These are phyloP conservation scores for Falcunculus frontatus DNA, from an alignment of 2,113 vertebrate genomes.

Conservation along the genomic window DNA sequence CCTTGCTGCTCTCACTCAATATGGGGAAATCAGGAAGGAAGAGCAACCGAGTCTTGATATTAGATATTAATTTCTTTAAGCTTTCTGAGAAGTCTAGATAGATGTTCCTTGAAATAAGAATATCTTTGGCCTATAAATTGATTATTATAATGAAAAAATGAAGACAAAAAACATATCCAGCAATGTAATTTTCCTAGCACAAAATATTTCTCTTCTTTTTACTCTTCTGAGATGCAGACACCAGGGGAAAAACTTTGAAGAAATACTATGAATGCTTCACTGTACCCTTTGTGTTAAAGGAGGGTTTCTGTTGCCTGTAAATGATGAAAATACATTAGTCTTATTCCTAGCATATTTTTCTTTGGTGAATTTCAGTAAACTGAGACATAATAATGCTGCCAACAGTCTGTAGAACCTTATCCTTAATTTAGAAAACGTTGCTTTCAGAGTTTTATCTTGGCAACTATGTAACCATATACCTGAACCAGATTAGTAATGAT, in stretches of 20 bases:
- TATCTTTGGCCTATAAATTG: neutral
- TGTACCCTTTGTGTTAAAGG: neutral
- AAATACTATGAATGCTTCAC: neutral
- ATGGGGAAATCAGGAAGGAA: neutral
- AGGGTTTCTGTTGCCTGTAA: neutral
- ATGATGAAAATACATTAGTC: neutral
- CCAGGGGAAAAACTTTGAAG: neutral
- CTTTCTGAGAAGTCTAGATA: neutral
- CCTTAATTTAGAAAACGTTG: neutral
- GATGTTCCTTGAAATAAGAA: neutral
- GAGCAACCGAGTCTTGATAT: neutral
- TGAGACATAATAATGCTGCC: neutral
- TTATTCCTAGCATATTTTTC: neutral
- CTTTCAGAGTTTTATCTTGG: neutral
- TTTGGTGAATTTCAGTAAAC: neutral
- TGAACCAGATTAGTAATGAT: neutral
- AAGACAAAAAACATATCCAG: accelerated
- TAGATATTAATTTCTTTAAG: neutral
- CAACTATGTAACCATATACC: neutral
- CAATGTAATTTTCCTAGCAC: neutral
- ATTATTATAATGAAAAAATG: neutral
- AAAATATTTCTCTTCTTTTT: neutral
- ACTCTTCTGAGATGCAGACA: neutral
- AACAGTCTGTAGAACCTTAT: neutral
- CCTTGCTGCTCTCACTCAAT: neutral